These are phyloP conservation scores for Pelusios castaneus DNA, from an alignment of 2,113 vertebrate species.

Conservation along the genomic window DNA sequence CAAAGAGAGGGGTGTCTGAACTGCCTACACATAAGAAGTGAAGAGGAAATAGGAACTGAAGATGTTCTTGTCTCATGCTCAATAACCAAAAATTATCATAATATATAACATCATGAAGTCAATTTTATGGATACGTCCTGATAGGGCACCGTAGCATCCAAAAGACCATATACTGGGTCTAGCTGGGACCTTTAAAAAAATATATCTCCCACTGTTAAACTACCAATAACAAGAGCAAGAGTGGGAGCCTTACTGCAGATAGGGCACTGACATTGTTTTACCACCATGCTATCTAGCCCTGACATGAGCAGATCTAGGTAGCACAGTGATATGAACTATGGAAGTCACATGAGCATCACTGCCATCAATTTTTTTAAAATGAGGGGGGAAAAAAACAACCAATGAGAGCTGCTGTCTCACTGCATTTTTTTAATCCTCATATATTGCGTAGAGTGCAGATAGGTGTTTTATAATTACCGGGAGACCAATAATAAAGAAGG, in stretches of 20 bases:
- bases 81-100: background rate
- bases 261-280: rapidly evolving
- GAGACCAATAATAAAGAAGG: background rate
- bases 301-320: rapidly evolving
- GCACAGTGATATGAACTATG: background rate
- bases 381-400: background rate
- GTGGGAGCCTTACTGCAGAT: background rate
- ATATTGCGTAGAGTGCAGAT: background rate
- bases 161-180: background rate
- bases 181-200: background rate
- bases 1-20: background rate
- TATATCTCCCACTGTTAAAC: background rate
- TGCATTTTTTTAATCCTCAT: background rate
- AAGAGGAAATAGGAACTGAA: background rate
- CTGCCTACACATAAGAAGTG: background rate
- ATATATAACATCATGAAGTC: too few species aligned
- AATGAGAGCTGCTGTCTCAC: background rate
- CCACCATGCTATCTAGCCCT: background rate
- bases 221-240: background rate
- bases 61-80: background rate
- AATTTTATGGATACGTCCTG: background rate
- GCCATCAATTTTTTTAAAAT: background rate
- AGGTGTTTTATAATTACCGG: background rate
- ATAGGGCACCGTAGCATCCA: background rate
- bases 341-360: background rate